Base-by-base conservation (phyloP, 1,140 invertebrate genomes). In the Homalodisca vitripennis region DNA sequence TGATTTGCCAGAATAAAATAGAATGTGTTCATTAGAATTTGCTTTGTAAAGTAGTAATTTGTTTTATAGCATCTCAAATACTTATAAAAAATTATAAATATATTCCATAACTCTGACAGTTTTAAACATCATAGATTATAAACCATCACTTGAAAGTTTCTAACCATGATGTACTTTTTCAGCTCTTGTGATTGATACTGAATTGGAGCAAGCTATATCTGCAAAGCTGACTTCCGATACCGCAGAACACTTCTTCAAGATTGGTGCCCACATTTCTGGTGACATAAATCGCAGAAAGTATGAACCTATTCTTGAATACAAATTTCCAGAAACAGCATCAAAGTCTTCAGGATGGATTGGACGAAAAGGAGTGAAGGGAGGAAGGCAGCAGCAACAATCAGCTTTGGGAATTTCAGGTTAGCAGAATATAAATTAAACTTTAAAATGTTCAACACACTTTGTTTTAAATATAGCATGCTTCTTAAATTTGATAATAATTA, bases 221-320 rank as follows among this genome's bases (percentile, higher is more conserved):
- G 73, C 85, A 0, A 85, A 83, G 60, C 79, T 85, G 0, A 80
- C 80, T 1, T 79, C 86, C 55, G 88, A 91, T 71, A 79, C 81
- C 0, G 75, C 81, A 0, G 81, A 87, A 26, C 89, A 87, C 34
- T 87, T 79, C 60, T 85, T 80, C 1, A 87, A 86, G 74, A 77
- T 84, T 48, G 89, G 90, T 0, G 80, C 90, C n/a, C 75, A 80
- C 2, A 80, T 85, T 2, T 81, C 82, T 60, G 87, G 86, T 12
- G 79, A 79, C 53, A 79, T 80, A 0, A 75, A 76, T 29, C 77
- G 79, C 63, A 71, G 75, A 27, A 84, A 86, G 2, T 91, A 88
- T 75, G 87, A 83, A 67, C 91, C 91, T 0, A 73, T 91, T 0
- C 78, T 92, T 22, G 87, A 91, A 74, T 89, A 89, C 74, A 83